Conservation (phyloP, 2,113 vertebrate species). For the Serilophus lunatus region DNA sequence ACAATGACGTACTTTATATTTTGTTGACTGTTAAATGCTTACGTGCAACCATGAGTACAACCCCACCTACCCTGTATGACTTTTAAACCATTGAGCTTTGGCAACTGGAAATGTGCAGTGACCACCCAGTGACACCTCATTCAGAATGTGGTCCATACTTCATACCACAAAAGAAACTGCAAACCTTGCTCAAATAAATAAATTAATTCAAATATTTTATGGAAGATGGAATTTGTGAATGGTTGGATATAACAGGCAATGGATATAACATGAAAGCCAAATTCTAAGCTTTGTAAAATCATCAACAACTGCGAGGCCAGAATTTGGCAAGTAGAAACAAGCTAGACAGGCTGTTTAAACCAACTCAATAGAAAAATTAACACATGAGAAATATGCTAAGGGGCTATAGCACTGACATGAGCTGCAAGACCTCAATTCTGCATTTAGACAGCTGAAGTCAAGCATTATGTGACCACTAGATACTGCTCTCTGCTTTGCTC, state of each 20-base stretch:
- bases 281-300: background rate
- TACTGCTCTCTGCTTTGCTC: constrained; percentile 13
- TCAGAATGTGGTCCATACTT: background rate
- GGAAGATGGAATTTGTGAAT: background rate
- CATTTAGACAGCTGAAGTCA: background rate
- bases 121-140: background rate
- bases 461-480: background rate
- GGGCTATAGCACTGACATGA: background rate
- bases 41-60: background rate
- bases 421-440: background rate
- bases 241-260: background rate
- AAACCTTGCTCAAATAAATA: background rate
- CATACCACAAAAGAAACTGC: background rate
- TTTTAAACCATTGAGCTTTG: background rate
- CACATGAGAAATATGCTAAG: background rate
- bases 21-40: background rate
- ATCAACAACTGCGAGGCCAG: background rate
- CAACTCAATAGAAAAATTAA: background rate
- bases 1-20: background rate
- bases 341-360: background rate
- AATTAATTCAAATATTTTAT: background rate
- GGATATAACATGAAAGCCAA: background rate
- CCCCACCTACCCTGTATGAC: rapidly evolving
- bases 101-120: background rate
- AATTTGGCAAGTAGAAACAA: background rate